phyloP scores from a whole-genome alignment of 2,888 invertebrate genomes.

The Agonopterix arenella region DNA sequence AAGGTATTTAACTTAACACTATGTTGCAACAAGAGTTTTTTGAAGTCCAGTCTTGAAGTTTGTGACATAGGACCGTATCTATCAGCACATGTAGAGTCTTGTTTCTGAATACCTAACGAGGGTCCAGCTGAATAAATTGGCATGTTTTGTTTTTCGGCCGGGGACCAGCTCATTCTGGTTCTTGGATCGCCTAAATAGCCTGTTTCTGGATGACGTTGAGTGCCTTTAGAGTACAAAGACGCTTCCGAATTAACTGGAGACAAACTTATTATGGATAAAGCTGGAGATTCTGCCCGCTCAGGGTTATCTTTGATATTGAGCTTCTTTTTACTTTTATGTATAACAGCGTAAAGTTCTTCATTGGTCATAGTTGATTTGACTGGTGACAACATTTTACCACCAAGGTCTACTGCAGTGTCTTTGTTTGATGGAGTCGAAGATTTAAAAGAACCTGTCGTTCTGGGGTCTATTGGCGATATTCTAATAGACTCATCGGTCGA shows the following conservation, averaged over 20 bases:
- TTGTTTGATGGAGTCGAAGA: constrained; percentile 81
- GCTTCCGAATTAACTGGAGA: constrained; percentile 72
- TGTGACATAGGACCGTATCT: constrained; percentile 80
- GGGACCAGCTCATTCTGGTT: constrained; percentile 81
- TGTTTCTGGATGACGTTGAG: constrained; percentile 76
- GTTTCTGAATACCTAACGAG: constrained; percentile 40
- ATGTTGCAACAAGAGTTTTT: constrained; percentile 86
- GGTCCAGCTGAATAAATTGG: constrained; percentile 29
- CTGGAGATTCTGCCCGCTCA: constrained; percentile 68
- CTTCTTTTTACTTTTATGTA: constrained; percentile 86
- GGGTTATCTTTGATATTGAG: constrained; percentile 79
- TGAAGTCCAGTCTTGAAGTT: constrained; percentile 90
- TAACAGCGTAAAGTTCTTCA: constrained; percentile 85
- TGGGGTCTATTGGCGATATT: constrained; percentile 83
- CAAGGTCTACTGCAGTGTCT: constrained; percentile 69
- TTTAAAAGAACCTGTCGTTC: constrained; percentile 77
- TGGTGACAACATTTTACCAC: constrained; percentile 76
- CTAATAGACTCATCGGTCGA: constrained; percentile 61
- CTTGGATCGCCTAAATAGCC: constrained; percentile 77
- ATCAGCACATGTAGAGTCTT: constrained; percentile 76
- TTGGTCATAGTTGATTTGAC: constrained; percentile 86
- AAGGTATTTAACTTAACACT: constrained; percentile 79
- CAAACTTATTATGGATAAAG: constrained; percentile 59
- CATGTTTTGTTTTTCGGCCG: constrained; percentile 58
- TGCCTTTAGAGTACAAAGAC: constrained; percentile 55